phyloP scores from a whole-genome alignment of 2,888 invertebrate species.

The Microctonus brassicae region DNA sequence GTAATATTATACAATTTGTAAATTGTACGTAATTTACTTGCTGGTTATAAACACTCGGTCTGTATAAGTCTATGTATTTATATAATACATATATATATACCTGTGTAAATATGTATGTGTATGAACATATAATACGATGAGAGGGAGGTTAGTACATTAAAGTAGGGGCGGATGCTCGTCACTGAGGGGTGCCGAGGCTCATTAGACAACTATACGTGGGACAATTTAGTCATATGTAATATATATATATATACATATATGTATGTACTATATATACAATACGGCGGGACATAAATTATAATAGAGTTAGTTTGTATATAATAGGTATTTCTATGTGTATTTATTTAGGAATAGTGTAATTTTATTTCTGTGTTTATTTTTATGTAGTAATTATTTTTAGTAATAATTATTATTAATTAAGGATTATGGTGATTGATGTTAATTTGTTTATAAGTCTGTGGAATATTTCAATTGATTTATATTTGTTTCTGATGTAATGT shows the following conservation, averaged over 20 bases:
- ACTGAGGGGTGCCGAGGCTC: constrained; percentile 57
- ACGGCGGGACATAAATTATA: neutral
- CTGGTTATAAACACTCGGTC: neutral
- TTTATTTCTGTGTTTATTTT: neutral
- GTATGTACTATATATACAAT: neutral
- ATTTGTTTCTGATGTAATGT: too few relatives aligned
- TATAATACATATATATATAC: neutral
- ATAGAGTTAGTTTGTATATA: neutral
- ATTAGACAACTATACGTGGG: constrained; percentile 61
- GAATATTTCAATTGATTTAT: too few relatives aligned
- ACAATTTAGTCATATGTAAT: constrained; percentile 35
- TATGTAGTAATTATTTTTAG: neutral
- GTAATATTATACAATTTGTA: constrained; percentile 10
- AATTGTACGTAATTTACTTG: neutral
- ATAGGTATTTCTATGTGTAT: too few relatives aligned
- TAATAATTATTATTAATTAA: too few relatives aligned
- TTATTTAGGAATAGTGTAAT: neutral
- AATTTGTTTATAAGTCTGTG: too few relatives aligned
- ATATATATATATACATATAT: neutral
- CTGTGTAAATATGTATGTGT: too few relatives aligned
- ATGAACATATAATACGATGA: too few relatives aligned
- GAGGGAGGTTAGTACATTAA: constrained; percentile 44
- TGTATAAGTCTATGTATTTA: neutral
- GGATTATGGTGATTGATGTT: too few relatives aligned
- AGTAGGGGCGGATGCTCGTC: constrained; percentile 38